Conservation (phyloP, 1,140 invertebrate genomes). For the Zelostemma sp. region DNA sequence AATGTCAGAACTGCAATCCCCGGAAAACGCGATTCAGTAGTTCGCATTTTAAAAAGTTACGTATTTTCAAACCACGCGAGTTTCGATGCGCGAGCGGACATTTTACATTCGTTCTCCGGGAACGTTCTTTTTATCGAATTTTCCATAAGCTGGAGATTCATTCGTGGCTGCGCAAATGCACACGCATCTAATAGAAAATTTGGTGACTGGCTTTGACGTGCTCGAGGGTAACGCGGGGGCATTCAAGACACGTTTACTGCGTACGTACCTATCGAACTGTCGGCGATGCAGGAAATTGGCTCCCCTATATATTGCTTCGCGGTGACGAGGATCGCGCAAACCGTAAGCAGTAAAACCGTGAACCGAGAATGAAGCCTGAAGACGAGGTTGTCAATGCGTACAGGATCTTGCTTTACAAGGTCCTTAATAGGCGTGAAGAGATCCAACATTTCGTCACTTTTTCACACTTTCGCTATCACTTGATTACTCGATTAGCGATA, state of each 20-base stretch:
- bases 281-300: slow-evolving; percentile 69
- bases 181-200: slow-evolving; percentile 30
- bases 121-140: slow-evolving; percentile 9
- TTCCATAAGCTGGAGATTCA: slow-evolving; percentile 27
- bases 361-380: slow-evolving; percentile 57
- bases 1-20: no score
- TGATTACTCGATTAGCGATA: no score
- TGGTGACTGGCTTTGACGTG: slow-evolving; percentile 33
- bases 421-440: slow-evolving; percentile 46
- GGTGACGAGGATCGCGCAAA: slow-evolving; percentile 61
- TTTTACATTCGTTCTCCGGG: not conserved
- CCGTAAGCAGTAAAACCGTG: slow-evolving; percentile 54
- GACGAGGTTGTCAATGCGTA: slow-evolving; percentile 54
- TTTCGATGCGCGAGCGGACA: no score
- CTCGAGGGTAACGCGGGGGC: slow-evolving; percentile 20
- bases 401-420: slow-evolving; percentile 28
- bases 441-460: slow-evolving; percentile 41
- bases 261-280: slow-evolving; percentile 52
- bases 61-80: no score
- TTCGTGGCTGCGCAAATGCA: slow-evolving; percentile 18
- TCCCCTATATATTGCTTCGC: slow-evolving; percentile 71
- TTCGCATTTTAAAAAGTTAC: no score
- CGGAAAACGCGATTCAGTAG: not conserved
- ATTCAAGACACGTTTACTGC: slow-evolving; percentile 43
- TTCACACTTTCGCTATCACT: no score